Percentiles rank a stretch among this genome's conserved stretches.
Evolutionary conservation across 2,113 vertebrate species (phyloP).

Genomic region (Chroicocephalus ridibundus): DNA sequence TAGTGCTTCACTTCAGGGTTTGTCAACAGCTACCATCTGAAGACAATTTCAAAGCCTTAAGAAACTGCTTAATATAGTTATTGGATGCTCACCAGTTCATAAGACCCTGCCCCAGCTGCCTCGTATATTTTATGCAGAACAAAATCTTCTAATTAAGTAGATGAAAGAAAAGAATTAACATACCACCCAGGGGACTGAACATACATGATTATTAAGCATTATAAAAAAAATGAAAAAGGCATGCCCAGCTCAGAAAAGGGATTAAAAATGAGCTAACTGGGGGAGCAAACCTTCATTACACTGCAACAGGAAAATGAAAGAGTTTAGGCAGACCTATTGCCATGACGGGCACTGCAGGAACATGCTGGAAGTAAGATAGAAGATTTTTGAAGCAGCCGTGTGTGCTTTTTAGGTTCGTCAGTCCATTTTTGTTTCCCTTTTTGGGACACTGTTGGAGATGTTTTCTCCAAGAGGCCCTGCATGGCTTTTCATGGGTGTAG

Average conservation of each 20-base stretch:
- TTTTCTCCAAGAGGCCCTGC: background rate
- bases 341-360: background rate
- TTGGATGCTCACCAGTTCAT: slow-evolving; percentile 46
- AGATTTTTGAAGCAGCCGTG: background rate
- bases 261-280: background rate
- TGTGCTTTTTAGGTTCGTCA: background rate
- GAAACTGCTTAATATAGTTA: slow-evolving; percentile 46
- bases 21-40: slow-evolving; percentile 46
- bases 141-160: slow-evolving; percentile 62
- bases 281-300: background rate
- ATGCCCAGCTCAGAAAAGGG: background rate
- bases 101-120: slow-evolving; percentile 34
- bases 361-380: background rate
- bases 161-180: slow-evolving; percentile 53
- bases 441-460: background rate
- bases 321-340: background rate
- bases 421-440: background rate
- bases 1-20: slow-evolving; percentile 4
- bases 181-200: slow-evolving; percentile 50
- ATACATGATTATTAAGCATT: slow-evolving; percentile 44
- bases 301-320: background rate
- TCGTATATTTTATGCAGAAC: slow-evolving; percentile 40
- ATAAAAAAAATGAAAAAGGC: background rate
- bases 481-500: fast-evolving
- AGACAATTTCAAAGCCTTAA: slow-evolving; percentile 37